Percentiles rank a stretch among this genome's conserved stretches.
Evolutionary conservation across 2,888 invertebrate species (phyloP).

Genomic region (Callinectes sapidus): DNA sequence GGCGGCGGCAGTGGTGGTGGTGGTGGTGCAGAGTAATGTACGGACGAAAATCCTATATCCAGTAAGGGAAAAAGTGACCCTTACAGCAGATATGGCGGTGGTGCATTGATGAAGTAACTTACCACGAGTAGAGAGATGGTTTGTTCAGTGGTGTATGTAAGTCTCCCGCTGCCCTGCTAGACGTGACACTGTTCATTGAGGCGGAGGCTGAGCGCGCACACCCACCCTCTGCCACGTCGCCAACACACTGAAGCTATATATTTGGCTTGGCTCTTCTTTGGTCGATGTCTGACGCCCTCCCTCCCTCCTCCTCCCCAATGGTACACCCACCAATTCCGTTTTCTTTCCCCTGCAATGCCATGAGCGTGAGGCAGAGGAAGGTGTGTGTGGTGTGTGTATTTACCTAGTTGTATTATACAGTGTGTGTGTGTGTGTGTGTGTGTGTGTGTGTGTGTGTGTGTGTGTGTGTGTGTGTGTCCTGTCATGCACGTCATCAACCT

Average conservation of each 20-base stretch:
- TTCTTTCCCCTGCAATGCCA: constrained; percentile 2
- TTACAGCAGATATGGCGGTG: background rate
- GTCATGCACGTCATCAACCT: background rate
- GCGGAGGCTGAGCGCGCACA: background rate
- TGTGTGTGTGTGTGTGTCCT: background rate
- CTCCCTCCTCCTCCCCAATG: background rate
- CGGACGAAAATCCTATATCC: background rate
- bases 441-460: constrained; percentile 22
- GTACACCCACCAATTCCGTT: background rate
- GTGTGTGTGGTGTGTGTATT: background rate
- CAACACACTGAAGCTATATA: background rate
- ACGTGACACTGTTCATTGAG: background rate
- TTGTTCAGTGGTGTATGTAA: background rate
- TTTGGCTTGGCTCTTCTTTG: background rate
- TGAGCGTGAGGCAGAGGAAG: background rate
- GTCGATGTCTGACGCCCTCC: constrained; percentile 4
- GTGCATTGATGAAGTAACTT: background rate
- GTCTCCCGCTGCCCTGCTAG: background rate
- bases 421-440: background rate
- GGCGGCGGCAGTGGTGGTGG: background rate
- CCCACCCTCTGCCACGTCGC: background rate
- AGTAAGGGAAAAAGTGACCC: background rate
- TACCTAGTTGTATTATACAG: background rate
- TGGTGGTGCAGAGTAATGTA: background rate
- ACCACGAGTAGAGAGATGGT: background rate